These are phyloP conservation scores for Colletes collaris DNA, from an alignment of 2,888 invertebrate species.

Conservation along the genomic window DNA sequence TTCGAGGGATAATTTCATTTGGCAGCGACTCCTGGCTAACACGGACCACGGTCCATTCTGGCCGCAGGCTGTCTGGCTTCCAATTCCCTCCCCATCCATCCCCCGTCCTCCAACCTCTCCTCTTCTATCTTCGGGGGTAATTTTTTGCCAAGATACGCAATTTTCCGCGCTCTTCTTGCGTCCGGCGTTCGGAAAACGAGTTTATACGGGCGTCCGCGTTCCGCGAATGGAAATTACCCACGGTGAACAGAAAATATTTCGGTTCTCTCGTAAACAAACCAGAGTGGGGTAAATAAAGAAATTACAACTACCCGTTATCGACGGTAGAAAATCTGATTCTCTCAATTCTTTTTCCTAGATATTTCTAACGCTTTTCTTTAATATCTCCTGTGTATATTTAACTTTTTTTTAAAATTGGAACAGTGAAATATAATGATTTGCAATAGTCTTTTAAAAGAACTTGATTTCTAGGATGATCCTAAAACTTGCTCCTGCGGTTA, in stretches of 20 bases:
- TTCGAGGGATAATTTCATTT: constrained; percentile 79
- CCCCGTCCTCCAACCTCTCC: not conserved
- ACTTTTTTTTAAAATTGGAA: no score
- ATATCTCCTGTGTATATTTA: no score
- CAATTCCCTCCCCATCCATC: constrained; percentile 30
- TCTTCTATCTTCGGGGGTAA: constrained; percentile 52
- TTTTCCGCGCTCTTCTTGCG: constrained; percentile 32
- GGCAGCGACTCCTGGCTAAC: constrained; percentile 69
- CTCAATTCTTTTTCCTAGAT: not conserved
- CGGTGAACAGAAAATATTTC: constrained; percentile 27
- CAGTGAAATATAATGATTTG: no score
- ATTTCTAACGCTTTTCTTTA: no score
- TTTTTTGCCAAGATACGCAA: constrained; percentile 59
- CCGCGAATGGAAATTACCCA: constrained; percentile 26
- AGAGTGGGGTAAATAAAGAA: constrained; percentile 17
- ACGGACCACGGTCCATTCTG: constrained; percentile 52
- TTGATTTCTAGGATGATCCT: no score
- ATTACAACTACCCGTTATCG: constrained; percentile 2
- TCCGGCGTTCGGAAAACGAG: constrained; percentile 30
- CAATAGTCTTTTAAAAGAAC: no score
- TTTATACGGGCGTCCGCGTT: constrained; percentile 3
- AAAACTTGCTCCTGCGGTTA: no score
- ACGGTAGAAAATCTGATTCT: constrained; percentile 9
- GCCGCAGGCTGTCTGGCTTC: constrained; percentile 58
- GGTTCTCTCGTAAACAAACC: not conserved